These are phyloP conservation scores for Diloba caeruleocephala DNA, from an alignment of 2,888 invertebrate genomes.

Conservation along the genomic window DNA sequence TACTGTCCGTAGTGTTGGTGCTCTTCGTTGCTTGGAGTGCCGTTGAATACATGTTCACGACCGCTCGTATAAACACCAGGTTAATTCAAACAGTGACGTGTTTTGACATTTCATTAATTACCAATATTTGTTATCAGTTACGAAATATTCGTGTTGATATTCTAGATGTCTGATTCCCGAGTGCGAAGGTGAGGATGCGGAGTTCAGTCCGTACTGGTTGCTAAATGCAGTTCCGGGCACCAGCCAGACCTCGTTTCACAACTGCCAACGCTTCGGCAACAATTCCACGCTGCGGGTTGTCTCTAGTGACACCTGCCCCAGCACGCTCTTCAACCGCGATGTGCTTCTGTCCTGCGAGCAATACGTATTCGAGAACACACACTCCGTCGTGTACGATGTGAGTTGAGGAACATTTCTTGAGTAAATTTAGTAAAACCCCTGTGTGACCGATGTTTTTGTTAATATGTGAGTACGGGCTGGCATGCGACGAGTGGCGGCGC, in stretches of 20 bases:
- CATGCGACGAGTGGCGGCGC: constrained; percentile 91
- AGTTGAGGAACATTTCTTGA: constrained; percentile 42
- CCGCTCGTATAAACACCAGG: constrained; percentile 78
- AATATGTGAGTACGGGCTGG: constrained; percentile 86
- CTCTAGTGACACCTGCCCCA: constrained; percentile 62
- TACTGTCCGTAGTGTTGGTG: constrained; percentile 61
- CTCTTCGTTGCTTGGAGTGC: constrained; percentile 72
- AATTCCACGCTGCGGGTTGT: constrained; percentile 10
- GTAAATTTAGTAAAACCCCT: background rate
- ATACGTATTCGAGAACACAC: constrained; percentile 69
- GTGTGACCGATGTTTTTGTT: constrained; percentile 1
- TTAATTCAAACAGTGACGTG: constrained; percentile 30
- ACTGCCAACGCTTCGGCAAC: constrained; percentile 82
- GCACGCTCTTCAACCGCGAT: constrained; percentile 63
- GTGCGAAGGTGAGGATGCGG: constrained; percentile 62
- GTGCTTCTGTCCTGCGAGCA: constrained; percentile 60
- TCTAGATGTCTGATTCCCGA: constrained; percentile 70
- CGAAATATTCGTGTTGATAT: too few relatives aligned
- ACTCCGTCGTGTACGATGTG: constrained; percentile 77
- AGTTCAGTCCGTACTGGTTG: constrained; percentile 80
- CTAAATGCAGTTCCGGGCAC: constrained; percentile 76
- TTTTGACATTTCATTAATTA: background rate
- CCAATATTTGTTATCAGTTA: background rate
- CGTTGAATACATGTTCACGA: constrained; percentile 77
- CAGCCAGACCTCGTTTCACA: constrained; percentile 67